phyloP scores from a whole-genome alignment of 2,113 vertebrate species.

The Chloebia gouldiae region DNA sequence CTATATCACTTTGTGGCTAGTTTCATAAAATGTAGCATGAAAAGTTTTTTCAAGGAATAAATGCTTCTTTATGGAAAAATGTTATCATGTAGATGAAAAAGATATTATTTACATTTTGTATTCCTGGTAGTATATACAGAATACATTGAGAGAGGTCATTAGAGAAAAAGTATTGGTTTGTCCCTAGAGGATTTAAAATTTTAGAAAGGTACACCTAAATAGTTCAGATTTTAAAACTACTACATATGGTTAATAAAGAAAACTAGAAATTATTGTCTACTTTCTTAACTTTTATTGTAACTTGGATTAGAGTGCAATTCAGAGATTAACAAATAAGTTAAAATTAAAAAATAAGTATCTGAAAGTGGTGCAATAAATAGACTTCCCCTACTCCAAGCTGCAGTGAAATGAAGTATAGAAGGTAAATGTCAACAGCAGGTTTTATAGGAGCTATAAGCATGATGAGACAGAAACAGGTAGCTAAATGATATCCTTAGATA shows the following conservation, averaged over 20 bases:
- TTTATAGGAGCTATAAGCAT: background rate
- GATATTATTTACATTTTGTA: background rate
- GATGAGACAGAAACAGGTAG: background rate
- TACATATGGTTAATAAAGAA: background rate
- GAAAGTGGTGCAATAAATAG: background rate
- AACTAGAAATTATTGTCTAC: background rate
- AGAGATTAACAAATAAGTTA: background rate
- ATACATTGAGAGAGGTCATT: background rate
- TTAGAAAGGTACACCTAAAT: background rate
- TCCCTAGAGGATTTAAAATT: background rate
- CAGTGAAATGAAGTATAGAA: background rate
- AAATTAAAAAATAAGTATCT: background rate
- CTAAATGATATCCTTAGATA: background rate
- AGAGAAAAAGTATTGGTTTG: background rate
- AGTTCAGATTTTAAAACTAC: background rate
- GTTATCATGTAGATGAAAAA: background rate
- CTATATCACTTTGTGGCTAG: background rate
- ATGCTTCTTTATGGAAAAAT: background rate
- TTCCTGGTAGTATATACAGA: background rate
- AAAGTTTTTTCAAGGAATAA: constrained; percentile 5
- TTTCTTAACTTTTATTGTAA: background rate
- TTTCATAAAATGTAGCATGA: background rate
- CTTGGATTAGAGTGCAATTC: background rate
- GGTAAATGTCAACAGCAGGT: background rate
- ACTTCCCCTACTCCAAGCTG: background rate